phyloP scores from a whole-genome alignment of 92 coral and sea anemone genomes.

The Montipora capitata region DNA sequence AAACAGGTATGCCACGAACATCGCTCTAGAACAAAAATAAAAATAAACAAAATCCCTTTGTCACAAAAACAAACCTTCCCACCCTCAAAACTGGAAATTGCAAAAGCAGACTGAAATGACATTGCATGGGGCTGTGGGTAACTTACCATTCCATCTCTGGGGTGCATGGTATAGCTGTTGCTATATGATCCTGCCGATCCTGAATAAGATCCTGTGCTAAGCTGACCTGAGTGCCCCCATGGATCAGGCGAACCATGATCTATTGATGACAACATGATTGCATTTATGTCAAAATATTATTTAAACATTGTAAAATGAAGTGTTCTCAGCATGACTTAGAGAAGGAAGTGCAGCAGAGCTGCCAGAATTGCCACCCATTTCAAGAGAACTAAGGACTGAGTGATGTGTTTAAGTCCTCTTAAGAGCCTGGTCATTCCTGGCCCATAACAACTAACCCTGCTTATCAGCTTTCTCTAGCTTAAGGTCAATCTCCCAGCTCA shows the following conservation, averaged over 20 bases:
- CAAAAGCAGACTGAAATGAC: conserved; percentile 23
- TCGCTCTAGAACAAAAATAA: conserved; percentile 86
- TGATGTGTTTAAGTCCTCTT: background rate
- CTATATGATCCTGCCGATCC: conserved; percentile 86
- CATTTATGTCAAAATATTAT: background rate
- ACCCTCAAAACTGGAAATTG: conserved; percentile 8
- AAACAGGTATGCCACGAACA: conserved; percentile 90
- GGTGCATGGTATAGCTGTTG: conserved; percentile 90
- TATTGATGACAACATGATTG: conserved; percentile 31
- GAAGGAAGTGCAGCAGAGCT: background rate
- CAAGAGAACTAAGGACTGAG: background rate
- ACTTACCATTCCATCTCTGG: conserved; percentile 95
- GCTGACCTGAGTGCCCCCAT: conserved; percentile 91
- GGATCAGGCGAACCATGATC: conserved; percentile 99
- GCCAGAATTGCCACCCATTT: background rate
- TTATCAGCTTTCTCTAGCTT: background rate
- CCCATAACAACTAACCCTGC: background rate
- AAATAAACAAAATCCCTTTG: conserved; percentile 70
- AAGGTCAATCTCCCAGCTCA: too few species aligned
- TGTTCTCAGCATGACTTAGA: background rate
- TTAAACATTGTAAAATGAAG: background rate
- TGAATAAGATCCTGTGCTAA: conserved; percentile 87
- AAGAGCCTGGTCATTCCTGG: background rate
- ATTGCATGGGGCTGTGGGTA: background rate
- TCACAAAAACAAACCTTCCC: conserved; percentile 23